phyloP scores from a whole-genome alignment of 2,888 invertebrate species.

The Schrankia costaestrigalis region DNA sequence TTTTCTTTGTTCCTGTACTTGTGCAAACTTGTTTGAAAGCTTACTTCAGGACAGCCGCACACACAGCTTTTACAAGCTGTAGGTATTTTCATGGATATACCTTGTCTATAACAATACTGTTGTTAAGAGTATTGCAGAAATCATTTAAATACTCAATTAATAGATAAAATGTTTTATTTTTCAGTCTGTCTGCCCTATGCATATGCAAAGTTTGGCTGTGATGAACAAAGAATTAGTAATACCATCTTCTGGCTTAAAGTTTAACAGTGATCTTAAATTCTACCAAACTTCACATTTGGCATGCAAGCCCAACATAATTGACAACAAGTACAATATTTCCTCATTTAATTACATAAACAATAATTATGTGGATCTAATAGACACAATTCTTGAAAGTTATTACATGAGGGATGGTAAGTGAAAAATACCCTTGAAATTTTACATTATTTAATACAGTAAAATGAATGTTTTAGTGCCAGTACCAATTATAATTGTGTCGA shows the following conservation, averaged over 20 bases:
- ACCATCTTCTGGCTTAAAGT: slow-evolving; percentile 56
- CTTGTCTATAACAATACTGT: too few relatives aligned
- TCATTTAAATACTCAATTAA: neutral
- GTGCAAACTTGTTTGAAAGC: too few relatives aligned
- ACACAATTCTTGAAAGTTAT: slow-evolving; percentile 79
- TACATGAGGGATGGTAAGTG: slow-evolving; percentile 80
- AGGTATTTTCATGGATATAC: too few relatives aligned
- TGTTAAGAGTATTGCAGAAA: too few relatives aligned
- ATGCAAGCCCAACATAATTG: slow-evolving; percentile 69
- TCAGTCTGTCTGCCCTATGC: slow-evolving; percentile 76
- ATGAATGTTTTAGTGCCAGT: too few relatives aligned
- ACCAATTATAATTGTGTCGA: too few relatives aligned
- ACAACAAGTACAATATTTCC: slow-evolving; percentile 79
- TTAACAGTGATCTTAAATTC: slow-evolving; percentile 70
- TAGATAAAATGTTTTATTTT: slow-evolving; percentile 17
- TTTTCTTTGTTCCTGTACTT: too few relatives aligned
- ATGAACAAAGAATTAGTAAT: slow-evolving; percentile 63
- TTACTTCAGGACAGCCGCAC: too few relatives aligned
- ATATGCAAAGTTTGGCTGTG: slow-evolving; percentile 78
- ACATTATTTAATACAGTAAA: neutral
- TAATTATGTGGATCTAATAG: slow-evolving; percentile 66
- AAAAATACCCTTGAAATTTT: neutral
- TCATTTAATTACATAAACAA: slow-evolving; percentile 63
- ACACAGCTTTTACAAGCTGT: too few relatives aligned
- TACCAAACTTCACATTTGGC: slow-evolving; percentile 71